Evolutionary conservation across 2,888 invertebrate genomes (phyloP).

Genomic region (Coenonympha glycerion): DNA sequence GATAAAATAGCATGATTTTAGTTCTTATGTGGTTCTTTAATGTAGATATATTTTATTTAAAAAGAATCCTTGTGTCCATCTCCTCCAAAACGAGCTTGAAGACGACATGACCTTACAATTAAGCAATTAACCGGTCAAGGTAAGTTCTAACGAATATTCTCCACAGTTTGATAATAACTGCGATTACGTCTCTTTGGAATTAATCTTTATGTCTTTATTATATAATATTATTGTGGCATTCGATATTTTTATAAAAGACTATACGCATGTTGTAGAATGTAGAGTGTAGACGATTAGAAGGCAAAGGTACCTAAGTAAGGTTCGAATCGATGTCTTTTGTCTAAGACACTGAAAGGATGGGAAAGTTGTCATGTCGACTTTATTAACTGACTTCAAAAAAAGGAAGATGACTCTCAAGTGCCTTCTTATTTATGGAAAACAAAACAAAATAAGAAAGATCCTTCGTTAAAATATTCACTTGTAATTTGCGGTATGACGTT

Average conservation of each 20-base stretch:
- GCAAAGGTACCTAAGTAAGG: no score
- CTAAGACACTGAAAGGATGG: neutral
- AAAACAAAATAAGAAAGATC: neutral
- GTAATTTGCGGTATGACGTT: neutral
- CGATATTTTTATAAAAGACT: no score
- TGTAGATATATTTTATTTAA: no score
- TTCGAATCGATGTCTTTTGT: no score
- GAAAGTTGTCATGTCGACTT: neutral
- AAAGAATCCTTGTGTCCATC: no score
- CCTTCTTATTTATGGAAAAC: neutral
- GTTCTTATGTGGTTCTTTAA: no score
- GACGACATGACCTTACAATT: neutral
- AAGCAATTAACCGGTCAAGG: neutral
- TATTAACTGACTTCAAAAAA: no score
- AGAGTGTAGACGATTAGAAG: no score
- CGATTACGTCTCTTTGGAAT: neutral
- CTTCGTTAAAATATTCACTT: neutral
- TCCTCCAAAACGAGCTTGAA: neutral
- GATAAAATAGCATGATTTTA: no score
- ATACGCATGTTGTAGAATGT: no score
- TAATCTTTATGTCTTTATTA: no score
- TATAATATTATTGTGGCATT: no score
- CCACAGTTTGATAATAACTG: neutral
- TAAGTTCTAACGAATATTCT: neutral
- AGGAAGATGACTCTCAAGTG: neutral